Evolutionary conservation across 2,888 invertebrate genomes (phyloP).

Genomic region (Acrobasis suavella): DNA sequence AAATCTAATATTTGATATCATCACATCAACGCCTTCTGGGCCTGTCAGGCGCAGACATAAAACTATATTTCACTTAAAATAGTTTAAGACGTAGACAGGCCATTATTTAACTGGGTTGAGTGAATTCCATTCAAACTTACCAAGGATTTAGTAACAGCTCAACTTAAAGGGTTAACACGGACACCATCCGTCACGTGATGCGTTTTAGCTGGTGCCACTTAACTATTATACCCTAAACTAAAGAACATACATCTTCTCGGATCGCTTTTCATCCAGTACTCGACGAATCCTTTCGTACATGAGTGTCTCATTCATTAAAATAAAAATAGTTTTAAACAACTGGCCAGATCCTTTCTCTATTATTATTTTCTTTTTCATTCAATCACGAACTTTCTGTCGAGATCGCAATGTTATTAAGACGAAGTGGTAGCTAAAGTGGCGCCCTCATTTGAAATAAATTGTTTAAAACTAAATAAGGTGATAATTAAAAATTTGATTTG

Average conservation of each 20-base stretch:
- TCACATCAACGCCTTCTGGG: no score
- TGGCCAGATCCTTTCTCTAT: conserved; percentile 36
- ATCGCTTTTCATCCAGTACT: conserved; percentile 43
- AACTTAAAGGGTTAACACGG: conserved; percentile 67
- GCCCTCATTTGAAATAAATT: no score
- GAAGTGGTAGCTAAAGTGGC: no score
- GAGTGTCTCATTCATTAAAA: conserved; percentile 50
- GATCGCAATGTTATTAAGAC: conserved; percentile 51
- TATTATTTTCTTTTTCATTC: conserved; percentile 33
- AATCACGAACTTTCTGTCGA: conserved; percentile 48
- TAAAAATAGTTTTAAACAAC: conserved; percentile 49
- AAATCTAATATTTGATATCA: no score
- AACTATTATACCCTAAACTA: conserved; percentile 56
- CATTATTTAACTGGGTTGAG: conserved; percentile 12
- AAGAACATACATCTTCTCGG: conserved; percentile 52
- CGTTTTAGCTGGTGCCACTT: conserved; percentile 63
- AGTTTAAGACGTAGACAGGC: neutral
- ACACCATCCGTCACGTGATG: conserved; percentile 76
- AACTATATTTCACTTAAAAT: neutral
- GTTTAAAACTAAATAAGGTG: no score
- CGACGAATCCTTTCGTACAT: conserved; percentile 34
- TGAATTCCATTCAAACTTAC: conserved; percentile 9
- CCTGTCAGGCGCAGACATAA: no score
- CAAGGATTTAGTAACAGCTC: conserved; percentile 21
- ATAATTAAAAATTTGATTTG: no score